Evolutionary conservation across 2,888 invertebrate species (phyloP), one percentile per base, ranked within the genome.

Genomic region (Boloria euphrosyne): DNA sequence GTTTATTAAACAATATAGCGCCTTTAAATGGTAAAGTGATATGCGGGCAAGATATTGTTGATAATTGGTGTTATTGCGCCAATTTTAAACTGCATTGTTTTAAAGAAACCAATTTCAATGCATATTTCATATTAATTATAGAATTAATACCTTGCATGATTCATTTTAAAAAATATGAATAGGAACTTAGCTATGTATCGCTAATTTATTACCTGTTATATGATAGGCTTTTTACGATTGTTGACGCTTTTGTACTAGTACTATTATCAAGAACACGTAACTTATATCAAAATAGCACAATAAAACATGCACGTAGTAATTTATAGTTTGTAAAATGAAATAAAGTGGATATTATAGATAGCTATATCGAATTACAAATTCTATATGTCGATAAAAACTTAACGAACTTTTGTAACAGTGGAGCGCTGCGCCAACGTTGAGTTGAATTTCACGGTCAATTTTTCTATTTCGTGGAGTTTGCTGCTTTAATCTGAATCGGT

Each of bases 391-490:
- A 76, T 69, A 72, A 79, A 80, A 81, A 77, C 70, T 71, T 80
- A 86, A 84, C 80, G 81, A 79, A 77, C 75, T 75, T 77, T 75
- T 74, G 72, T 73, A 75, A 76, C 75, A 69, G 65, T 68, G 53
- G 44, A 76, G 76, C 77, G 77, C 75, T 73, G 75, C 80, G 81
- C 83, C 83, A 83, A 81, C 80, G 77, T 84, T 78, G 86, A 89
- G 83, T 82, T 74, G 78, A 87, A 90, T 92, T 92, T 91, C 90
- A 92, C 85, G 90, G 90, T 78, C 87, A 88, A 89, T 91, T 90
- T 90, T 90, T 88, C 82, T 87, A 83, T 86, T 86, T 86, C 85
- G 84, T 86, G 83, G 86, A 86, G 88, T 38, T 85, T 89, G 83
- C 85, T 86, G 86, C 82, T 88, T 89, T 89, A 89, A 90, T 88